These are phyloP conservation scores for Sarcoramphus papa DNA, from an alignment of 2,797 vertebrate species.

Conservation along the genomic window DNA sequence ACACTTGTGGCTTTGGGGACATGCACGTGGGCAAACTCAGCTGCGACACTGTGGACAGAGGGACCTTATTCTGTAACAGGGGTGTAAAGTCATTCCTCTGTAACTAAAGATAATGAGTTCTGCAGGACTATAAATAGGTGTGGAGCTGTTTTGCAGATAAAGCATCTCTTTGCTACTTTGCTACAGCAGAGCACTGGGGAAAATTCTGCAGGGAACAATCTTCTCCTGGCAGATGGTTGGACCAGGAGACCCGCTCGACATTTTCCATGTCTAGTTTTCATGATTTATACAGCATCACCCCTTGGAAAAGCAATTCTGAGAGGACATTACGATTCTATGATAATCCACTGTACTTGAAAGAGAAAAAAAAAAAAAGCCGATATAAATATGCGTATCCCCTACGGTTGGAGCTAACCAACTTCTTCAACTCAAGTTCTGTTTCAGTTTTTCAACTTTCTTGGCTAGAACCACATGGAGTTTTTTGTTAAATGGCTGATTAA, in stretches of 20 bases:
- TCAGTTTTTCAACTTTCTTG: not conserved
- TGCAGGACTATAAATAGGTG: not conserved
- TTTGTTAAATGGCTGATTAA: not conserved
- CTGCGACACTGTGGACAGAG: not conserved
- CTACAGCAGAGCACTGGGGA: not conserved
- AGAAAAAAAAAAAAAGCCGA: not conserved
- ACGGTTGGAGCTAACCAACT: not conserved
- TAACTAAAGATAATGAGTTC: conserved; percentile 26
- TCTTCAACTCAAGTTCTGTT: not conserved
- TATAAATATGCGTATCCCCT: not conserved
- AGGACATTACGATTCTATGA: not conserved
- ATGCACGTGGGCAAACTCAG: not conserved
- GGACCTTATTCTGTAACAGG: not conserved
- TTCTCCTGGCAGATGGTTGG: conserved; percentile 17
- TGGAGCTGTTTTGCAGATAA: conserved; percentile 33
- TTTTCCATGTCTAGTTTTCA: conserved; percentile 39
- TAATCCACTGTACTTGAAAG: not conserved
- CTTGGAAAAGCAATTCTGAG: conserved; percentile 30
- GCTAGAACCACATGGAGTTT: not conserved
- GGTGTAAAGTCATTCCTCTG: not conserved
- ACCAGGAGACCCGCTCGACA: not conserved
- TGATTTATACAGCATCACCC: conserved; percentile 20
- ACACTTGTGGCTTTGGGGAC: not conserved
- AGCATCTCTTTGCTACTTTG: not conserved
- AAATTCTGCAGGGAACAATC: conserved; percentile 53